Percentiles rank a stretch among this genome's conserved stretches.
Evolutionary conservation across 2,113 vertebrate species (phyloP).

Genomic region (Vidua chalybeata): DNA sequence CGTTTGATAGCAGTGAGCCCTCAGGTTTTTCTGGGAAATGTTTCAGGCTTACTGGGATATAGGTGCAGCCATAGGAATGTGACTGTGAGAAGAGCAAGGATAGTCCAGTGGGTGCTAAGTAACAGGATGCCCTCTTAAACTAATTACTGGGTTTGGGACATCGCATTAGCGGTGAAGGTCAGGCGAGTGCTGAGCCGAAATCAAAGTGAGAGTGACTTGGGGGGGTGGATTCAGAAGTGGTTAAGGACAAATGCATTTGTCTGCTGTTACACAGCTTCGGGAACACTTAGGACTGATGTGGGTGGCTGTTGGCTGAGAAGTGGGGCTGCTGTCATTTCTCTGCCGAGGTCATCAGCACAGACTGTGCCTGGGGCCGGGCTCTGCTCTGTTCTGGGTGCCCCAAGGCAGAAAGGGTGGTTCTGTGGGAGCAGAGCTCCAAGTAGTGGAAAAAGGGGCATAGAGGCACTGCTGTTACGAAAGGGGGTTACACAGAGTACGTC

Average conservation of each 20-base stretch:
- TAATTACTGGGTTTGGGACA: neutral
- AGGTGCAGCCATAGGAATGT: neutral
- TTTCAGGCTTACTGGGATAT: neutral
- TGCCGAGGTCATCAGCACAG: neutral
- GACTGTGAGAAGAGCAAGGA: neutral
- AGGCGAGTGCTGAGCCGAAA: neutral
- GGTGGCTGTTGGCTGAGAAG: neutral
- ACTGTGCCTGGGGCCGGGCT: neutral
- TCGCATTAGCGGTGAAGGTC: neutral
- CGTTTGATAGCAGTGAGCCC: neutral
- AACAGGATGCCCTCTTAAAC: neutral
- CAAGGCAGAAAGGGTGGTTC: neutral
- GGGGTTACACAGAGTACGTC: fast-evolving
- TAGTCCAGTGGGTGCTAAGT: neutral
- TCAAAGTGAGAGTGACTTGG: neutral
- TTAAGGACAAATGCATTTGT: neutral
- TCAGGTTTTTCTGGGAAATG: neutral
- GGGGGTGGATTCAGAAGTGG: neutral
- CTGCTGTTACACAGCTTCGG: neutral
- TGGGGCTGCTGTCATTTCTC: neutral
- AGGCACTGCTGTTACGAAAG: neutral
- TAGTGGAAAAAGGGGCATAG: fast-evolving
- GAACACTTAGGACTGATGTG: neutral
- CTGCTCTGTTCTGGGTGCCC: neutral
- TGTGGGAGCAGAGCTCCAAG: neutral